These are phyloP conservation scores for Triops cancriformis DNA, from an alignment of 1,140 invertebrate genomes.

Conservation along the genomic window DNA sequence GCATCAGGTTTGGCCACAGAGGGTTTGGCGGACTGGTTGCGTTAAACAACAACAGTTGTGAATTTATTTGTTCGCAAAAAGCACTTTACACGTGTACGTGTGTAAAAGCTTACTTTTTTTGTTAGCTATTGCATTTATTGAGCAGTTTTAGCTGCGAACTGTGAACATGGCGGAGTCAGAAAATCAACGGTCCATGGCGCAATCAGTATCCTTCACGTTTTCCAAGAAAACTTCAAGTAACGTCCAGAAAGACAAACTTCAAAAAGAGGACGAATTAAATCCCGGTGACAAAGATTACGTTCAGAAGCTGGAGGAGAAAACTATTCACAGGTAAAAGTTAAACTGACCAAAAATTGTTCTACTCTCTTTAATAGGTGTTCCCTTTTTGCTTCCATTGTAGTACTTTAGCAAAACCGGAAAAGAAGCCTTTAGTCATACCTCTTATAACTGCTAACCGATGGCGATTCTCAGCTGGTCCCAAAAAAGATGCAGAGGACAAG, in stretches of 20 bases:
- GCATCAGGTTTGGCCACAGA: too few species aligned
- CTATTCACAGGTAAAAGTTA: background rate
- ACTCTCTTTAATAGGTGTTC: conserved; percentile 20
- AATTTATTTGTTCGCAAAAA: too few species aligned
- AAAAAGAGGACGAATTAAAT: background rate
- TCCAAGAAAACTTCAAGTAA: background rate
- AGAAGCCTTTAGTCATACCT: conserved; percentile 41
- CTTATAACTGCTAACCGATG: conserved; percentile 40
- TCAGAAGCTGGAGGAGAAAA: background rate
- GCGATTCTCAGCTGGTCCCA: conserved; percentile 27
- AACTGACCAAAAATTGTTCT: background rate
- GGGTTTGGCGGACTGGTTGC: too few species aligned
- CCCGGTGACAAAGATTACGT: background rate
- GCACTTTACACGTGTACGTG: too few species aligned
- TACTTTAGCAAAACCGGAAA: conserved; percentile 34
- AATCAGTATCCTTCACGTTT: background rate
- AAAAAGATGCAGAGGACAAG: conserved; percentile 22
- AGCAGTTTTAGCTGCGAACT: background rate
- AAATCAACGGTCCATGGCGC: background rate
- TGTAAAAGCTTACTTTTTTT: too few species aligned
- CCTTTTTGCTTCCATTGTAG: conserved; percentile 29
- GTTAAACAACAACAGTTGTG: too few species aligned
- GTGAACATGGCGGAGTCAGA: background rate
- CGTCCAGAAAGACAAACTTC: background rate
- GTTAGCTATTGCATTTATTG: background rate